Evolutionary conservation across 1,140 invertebrate species (phyloP).

Genomic region (Thereuonema tuberculata): DNA sequence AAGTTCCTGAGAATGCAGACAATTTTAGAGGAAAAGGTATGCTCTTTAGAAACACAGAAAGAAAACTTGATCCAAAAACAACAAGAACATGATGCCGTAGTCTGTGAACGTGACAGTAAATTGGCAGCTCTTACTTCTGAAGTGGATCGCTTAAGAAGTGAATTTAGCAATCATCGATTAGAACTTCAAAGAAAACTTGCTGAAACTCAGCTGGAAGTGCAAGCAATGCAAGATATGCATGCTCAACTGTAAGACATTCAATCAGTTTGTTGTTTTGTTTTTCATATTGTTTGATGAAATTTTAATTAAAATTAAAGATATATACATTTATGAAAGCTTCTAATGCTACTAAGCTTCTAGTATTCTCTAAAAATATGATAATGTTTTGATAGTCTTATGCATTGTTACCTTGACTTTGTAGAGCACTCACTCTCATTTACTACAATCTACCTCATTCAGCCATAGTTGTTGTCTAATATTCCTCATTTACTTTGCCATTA

Average conservation of each 20-base stretch:
- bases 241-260: conserved; percentile 8
- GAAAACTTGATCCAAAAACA: not conserved
- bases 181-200: conserved; percentile 17
- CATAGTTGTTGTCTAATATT: too few relatives aligned
- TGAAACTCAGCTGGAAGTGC: conserved; percentile 13
- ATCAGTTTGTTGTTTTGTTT: not conserved
- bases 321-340: too few relatives aligned
- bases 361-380: too few relatives aligned
- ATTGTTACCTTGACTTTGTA: too few relatives aligned
- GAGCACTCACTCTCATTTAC: too few relatives aligned
- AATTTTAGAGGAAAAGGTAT: not conserved
- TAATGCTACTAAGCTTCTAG: too few relatives aligned
- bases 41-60: not conserved
- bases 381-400: too few relatives aligned
- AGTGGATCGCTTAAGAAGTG: conserved; percentile 14
- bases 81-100: conserved; percentile 2
- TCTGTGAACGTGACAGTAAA: conserved; percentile 15
- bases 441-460: too few relatives aligned
- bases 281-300: too few relatives aligned
- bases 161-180: conserved; percentile 14
- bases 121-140: conserved; percentile 13
- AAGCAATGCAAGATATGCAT: conserved; percentile 13
- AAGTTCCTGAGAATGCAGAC: not conserved
- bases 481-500: too few relatives aligned
- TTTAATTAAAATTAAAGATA: too few relatives aligned